Evolutionary conservation across 2,797 vertebrate species (phyloP).

Genomic region (Macropodus opercularis): DNA sequence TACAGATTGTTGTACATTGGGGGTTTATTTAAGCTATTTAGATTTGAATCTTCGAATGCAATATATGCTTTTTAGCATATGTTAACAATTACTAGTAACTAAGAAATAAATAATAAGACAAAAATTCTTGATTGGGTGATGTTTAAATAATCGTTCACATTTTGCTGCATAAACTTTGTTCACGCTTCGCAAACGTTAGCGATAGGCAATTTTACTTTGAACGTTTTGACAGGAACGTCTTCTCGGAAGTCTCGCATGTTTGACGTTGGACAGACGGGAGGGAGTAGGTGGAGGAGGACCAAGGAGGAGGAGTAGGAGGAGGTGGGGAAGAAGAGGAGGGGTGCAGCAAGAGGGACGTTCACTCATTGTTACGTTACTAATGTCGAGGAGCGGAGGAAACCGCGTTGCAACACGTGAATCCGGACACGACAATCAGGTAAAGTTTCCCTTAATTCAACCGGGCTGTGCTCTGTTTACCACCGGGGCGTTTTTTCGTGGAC

Average conservation of each 20-base stretch:
- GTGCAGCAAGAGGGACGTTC: conserved; percentile 41
- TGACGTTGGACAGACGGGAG: conserved; percentile 17
- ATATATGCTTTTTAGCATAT: too few relatives aligned
- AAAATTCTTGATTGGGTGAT: too few relatives aligned
- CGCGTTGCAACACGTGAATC: conserved; percentile 48
- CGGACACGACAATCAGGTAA: conserved; percentile 55
- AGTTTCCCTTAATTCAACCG: conserved; percentile 4
- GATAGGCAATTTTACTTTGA: conserved; percentile 40
- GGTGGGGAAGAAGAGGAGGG: conserved; percentile 32
- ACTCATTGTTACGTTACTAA: conserved; percentile 77
- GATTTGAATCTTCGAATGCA: too few relatives aligned
- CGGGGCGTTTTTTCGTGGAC: neutral
- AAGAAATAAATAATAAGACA: too few relatives aligned
- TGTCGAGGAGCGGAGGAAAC: conserved; percentile 51
- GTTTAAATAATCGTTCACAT: too few relatives aligned
- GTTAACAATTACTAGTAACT: too few relatives aligned
- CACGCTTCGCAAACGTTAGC: too few relatives aligned
- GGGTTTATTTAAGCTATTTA: too few relatives aligned
- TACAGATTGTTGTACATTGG: too few relatives aligned
- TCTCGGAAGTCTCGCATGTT: neutral
- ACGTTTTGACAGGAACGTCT: conserved; percentile 20
- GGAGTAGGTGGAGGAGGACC: neutral
- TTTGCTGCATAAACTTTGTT: too few relatives aligned
- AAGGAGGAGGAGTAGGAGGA: conserved; percentile 11
- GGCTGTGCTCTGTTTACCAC: neutral